Evolutionary conservation across 2,888 invertebrate genomes (phyloP).

Genomic region (Oxytorus armatus): DNA sequence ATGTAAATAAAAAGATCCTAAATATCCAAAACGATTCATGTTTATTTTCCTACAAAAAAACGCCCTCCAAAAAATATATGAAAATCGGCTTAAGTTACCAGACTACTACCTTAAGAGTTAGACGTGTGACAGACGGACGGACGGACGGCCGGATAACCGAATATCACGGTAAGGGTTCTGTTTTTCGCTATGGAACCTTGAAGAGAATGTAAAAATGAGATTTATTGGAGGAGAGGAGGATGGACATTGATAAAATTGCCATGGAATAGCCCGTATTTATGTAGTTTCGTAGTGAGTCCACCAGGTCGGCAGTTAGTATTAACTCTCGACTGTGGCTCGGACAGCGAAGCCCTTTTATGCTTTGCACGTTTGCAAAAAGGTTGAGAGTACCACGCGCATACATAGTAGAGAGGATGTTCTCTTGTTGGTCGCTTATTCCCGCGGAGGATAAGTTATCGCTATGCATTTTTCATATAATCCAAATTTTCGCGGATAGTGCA

Average conservation of each 20-base stretch:
- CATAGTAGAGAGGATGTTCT: not conserved
- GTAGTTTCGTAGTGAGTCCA: conserved; percentile 15
- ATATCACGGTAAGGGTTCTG: too few relatives aligned
- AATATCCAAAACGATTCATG: too few relatives aligned
- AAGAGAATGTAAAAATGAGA: too few relatives aligned
- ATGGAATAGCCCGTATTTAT: conserved; percentile 8
- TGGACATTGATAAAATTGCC: not conserved
- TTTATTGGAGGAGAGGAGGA: too few relatives aligned
- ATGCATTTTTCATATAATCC: conserved; percentile 57
- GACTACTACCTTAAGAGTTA: too few relatives aligned
- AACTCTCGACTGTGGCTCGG: conserved; percentile 57
- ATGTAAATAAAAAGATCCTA: too few relatives aligned
- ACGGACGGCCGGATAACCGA: too few relatives aligned
- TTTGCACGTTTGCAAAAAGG: conserved; percentile 51
- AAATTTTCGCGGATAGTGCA: conserved; percentile 22
- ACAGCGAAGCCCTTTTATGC: conserved; percentile 64
- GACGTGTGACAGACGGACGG: too few relatives aligned
- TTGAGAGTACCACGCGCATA: conserved; percentile 7
- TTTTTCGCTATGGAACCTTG: too few relatives aligned
- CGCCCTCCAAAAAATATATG: too few relatives aligned
- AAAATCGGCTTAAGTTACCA: too few relatives aligned
- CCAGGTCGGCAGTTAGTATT: conserved; percentile 39
- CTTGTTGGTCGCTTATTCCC: conserved; percentile 43
- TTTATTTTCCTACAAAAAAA: too few relatives aligned
- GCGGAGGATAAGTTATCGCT: conserved; percentile 38